Conservation (phyloP, 2,113 vertebrate species). For the Nothocercus nigrocapillus region DNA sequence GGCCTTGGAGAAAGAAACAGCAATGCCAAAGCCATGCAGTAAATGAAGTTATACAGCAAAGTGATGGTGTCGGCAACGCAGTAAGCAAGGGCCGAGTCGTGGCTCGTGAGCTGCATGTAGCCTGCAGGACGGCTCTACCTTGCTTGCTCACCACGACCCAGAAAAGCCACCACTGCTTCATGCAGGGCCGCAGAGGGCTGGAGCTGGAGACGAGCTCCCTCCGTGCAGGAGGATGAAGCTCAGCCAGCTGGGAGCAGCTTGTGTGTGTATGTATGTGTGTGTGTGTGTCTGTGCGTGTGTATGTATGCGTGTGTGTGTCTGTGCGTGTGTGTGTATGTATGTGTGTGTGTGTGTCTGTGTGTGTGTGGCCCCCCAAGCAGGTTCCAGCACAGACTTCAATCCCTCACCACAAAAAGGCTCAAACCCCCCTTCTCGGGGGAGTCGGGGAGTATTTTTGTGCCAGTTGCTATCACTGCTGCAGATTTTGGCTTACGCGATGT, state of each 20-base stretch:
- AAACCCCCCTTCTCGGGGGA: constrained; percentile 1
- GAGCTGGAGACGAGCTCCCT: neutral
- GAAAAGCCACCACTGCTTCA: neutral
- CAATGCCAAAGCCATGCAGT: neutral
- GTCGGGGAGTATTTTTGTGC: constrained; percentile 18
- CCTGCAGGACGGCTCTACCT: neutral
- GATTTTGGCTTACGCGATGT: neutral
- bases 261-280: neutral
- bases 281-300: neutral
- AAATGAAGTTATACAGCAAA: neutral
- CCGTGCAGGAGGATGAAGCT: fast-evolving
- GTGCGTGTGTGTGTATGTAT: too few species aligned
- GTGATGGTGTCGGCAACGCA: neutral
- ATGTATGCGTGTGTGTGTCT: too few species aligned
- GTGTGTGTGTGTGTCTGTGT: neutral
- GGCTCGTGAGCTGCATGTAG: neutral
- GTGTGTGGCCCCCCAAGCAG: constrained; percentile 4
- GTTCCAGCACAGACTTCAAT: constrained; percentile 5
- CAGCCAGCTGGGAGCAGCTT: constrained; percentile 38
- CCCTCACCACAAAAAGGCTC: neutral
- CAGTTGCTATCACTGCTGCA: constrained; percentile 20
- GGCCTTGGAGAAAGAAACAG: neutral
- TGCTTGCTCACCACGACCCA: neutral
- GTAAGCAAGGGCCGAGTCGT: neutral
- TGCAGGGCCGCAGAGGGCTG: neutral